A percentile compares a stretch with the other conserved stretches of the same genome.
Conservation (phyloP, 1,140 invertebrate genomes). For the Spodoptera litura region DNA sequence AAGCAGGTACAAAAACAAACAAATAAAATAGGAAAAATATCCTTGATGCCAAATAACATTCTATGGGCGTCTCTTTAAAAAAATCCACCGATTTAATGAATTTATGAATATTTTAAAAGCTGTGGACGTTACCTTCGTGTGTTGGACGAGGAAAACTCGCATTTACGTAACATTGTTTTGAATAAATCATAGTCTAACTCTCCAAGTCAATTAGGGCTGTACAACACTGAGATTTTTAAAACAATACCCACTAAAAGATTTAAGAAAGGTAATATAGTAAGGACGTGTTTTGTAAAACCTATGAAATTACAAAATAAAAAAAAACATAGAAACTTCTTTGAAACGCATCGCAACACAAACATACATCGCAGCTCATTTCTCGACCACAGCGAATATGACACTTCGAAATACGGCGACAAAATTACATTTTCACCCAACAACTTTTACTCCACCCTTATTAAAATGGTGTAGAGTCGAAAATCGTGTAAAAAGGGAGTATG, state of each 20-base stretch:
- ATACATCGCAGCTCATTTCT: slow-evolving; percentile 53
- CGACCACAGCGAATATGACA: slow-evolving; percentile 69
- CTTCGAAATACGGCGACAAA: slow-evolving; percentile 61
- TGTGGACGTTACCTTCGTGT: slow-evolving; percentile 17
- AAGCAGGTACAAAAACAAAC: too few species aligned
- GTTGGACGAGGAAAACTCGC: slow-evolving; percentile 13
- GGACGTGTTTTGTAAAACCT: not conserved
- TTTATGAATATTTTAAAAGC: slow-evolving; percentile 29
- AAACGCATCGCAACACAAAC: not conserved
- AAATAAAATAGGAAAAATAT: too few species aligned
- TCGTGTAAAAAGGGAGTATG: slow-evolving; percentile 51
- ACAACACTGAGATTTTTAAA: too few species aligned
- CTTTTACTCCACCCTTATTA: slow-evolving; percentile 46
- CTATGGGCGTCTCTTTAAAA: not conserved
- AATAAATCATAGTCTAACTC: slow-evolving; percentile 2
- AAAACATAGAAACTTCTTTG: not conserved
- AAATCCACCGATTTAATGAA: slow-evolving; percentile 1
- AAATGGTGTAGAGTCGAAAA: slow-evolving; percentile 51
- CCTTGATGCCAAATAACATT: too few species aligned
- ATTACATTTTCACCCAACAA: slow-evolving; percentile 37
- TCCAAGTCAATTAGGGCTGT: slow-evolving; percentile 9
- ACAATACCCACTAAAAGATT: too few species aligned
- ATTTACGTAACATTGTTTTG: slow-evolving; percentile 21
- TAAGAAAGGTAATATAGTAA: too few species aligned
- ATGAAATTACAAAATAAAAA: not conserved